These are phyloP conservation scores for Caracal caracal DNA, from an alignment of 2,113 vertebrate genomes.

Conservation along the genomic window DNA sequence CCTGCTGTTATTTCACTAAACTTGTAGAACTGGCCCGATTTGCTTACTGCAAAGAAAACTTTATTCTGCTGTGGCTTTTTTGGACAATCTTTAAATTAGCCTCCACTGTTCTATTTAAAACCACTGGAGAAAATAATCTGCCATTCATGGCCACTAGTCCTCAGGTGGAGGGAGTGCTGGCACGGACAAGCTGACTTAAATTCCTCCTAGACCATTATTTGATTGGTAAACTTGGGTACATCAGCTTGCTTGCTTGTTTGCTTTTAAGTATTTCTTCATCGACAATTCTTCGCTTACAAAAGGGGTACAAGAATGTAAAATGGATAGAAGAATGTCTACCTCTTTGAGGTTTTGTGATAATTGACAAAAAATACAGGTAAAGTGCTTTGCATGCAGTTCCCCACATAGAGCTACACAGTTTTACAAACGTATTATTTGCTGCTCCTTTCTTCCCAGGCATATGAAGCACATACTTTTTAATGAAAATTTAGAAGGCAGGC, in stretches of 20 bases:
- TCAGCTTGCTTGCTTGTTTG: neutral
- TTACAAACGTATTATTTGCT: neutral
- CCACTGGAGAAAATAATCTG: neutral
- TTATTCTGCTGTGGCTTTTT: neutral
- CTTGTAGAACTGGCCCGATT: neutral
- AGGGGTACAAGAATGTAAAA: neutral
- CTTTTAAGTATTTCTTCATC: neutral
- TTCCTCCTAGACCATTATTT: neutral
- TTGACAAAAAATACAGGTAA: neutral
- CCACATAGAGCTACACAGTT: neutral
- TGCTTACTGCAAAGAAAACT: slow-evolving; percentile 10
- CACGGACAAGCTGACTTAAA: neutral
- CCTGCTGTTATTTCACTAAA: neutral
- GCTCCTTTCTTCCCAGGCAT: neutral
- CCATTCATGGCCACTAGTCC: neutral
- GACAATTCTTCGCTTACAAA: neutral
- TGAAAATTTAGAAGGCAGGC: neutral
- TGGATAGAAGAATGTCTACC: neutral
- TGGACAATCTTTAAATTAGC: neutral
- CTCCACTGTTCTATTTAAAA: neutral
- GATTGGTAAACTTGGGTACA: neutral
- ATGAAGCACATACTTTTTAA: neutral
- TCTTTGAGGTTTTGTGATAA: neutral
- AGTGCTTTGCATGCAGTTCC: neutral
- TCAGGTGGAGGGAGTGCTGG: neutral